Conservation (phyloP, 2,888 invertebrate species). For the Lymantria monacha region DNA sequence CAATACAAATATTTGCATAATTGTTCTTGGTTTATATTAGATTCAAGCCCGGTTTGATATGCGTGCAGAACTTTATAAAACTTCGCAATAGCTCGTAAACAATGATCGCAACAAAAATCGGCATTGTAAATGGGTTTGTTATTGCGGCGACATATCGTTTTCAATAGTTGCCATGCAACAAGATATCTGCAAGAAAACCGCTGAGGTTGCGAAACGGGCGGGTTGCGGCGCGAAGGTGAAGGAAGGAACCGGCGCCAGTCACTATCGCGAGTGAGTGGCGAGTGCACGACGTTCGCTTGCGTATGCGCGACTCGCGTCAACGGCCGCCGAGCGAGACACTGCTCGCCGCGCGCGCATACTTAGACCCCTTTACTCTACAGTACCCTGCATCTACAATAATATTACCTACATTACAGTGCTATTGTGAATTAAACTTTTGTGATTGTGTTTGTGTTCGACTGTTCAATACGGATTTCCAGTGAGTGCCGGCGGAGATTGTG, state of each 20-base stretch:
- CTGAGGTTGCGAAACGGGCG: constrained; percentile 72
- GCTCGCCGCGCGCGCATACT: constrained; percentile 50
- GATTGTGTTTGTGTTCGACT: constrained; percentile 60
- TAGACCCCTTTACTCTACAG: constrained; percentile 37
- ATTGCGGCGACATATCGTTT: constrained; percentile 32
- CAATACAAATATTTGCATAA: constrained; percentile 3
- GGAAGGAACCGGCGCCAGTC: constrained; percentile 64
- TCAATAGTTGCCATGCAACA: constrained; percentile 78
- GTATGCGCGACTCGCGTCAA: constrained; percentile 33
- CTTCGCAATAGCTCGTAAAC: constrained; percentile 8
- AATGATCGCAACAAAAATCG: constrained; percentile 22
- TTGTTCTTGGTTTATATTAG: constrained; percentile 20
- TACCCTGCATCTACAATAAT: constrained; percentile 40
- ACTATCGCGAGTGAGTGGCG: constrained; percentile 68
- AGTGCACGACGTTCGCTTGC: constrained; percentile 53
- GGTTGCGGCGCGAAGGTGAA: constrained; percentile 61
- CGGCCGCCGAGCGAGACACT: constrained; percentile 26
- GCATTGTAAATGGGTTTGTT: constrained; percentile 31
- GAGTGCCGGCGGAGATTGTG: constrained; percentile 49
- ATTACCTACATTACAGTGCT: constrained; percentile 41
- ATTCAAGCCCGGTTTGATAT: constrained; percentile 10
- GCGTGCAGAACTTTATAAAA: constrained; percentile 10
- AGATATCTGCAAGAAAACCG: constrained; percentile 71
- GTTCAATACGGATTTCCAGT: constrained; percentile 39
- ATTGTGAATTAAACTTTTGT: constrained; percentile 53